Conservation (phyloP, 2,113 vertebrate genomes). For the Sialia sialis region DNA sequence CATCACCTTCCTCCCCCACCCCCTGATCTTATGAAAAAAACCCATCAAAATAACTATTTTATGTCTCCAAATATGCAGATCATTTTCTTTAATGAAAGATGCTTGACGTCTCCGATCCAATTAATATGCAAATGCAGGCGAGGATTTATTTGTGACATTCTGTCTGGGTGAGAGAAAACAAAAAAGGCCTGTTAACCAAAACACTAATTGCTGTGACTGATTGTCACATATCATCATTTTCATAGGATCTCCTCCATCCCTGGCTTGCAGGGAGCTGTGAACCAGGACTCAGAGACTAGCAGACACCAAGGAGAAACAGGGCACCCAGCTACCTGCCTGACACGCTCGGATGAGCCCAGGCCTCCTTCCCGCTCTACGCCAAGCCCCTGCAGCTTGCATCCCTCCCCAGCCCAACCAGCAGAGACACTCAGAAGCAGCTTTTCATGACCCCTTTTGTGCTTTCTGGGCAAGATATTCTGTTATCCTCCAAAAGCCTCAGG, state of each 20-base stretch:
- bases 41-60: constrained; percentile 99
- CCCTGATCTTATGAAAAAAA: constrained; percentile 83
- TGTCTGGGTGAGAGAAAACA: constrained; percentile 99
- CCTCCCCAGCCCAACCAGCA: neutral
- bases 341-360: constrained; percentile 38
- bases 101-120: constrained; percentile 99
- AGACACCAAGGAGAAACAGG: constrained; percentile 82
- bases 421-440: neutral
- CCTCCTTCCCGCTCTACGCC: neutral
- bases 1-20: constrained; percentile 89
- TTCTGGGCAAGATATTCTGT: neutral
- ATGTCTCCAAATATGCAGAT: constrained; percentile 99
- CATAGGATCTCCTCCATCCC: constrained; percentile 94
- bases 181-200: constrained; percentile 99
- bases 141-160: constrained; percentile 99
- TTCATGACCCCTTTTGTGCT: neutral
- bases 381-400: constrained; percentile 5
- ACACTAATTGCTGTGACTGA: constrained; percentile 99
- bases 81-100: constrained; percentile 99
- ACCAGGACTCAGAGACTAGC: constrained; percentile 65
- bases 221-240: constrained; percentile 99
- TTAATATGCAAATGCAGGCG: constrained; percentile 99
- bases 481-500: neutral
- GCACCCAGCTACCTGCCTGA: constrained; percentile 65
- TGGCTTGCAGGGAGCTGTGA: constrained; percentile 75